phyloP scores from a whole-genome alignment of 2,797 vertebrate genomes.

The Geotrypetes seraphini region DNA sequence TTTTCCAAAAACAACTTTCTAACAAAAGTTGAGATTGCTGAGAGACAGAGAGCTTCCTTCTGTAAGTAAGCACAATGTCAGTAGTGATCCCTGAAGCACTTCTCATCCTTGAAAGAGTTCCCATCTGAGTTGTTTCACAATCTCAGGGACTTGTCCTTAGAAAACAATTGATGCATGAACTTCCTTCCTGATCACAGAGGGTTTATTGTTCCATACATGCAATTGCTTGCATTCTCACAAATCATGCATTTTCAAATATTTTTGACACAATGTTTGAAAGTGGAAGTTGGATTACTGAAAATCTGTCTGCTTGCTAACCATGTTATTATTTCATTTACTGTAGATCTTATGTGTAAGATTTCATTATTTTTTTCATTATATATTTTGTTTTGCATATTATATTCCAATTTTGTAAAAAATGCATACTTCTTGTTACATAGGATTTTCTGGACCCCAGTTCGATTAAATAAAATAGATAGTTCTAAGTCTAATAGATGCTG shows the following conservation, averaged over 20 bases:
- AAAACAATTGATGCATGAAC: neutral
- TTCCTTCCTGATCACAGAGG: neutral
- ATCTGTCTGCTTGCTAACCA: too few relatives aligned
- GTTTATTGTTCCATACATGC: neutral
- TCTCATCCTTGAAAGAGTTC: neutral
- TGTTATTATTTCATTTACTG: too few relatives aligned
- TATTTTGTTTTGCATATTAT: too few relatives aligned
- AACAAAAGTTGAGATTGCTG: neutral
- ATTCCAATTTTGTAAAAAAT: too few relatives aligned
- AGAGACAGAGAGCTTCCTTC: neutral
- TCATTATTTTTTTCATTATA: too few relatives aligned
- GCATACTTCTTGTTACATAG: too few relatives aligned
- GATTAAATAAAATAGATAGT: too few relatives aligned
- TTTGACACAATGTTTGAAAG: too few relatives aligned
- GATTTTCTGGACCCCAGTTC: too few relatives aligned
- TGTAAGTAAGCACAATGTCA: neutral
- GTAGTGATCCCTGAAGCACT: neutral
- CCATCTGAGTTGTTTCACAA: neutral
- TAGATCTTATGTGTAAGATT: too few relatives aligned
- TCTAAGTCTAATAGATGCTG: too few relatives aligned
- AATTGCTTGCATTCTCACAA: neutral
- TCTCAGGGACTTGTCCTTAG: neutral
- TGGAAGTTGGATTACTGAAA: too few relatives aligned
- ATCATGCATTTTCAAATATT: neutral
- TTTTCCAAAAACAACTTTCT: constrained; percentile 7